phyloP scores from a whole-genome alignment of 2,113 vertebrate species.

The Forbesichthys papilliferus region DNA sequence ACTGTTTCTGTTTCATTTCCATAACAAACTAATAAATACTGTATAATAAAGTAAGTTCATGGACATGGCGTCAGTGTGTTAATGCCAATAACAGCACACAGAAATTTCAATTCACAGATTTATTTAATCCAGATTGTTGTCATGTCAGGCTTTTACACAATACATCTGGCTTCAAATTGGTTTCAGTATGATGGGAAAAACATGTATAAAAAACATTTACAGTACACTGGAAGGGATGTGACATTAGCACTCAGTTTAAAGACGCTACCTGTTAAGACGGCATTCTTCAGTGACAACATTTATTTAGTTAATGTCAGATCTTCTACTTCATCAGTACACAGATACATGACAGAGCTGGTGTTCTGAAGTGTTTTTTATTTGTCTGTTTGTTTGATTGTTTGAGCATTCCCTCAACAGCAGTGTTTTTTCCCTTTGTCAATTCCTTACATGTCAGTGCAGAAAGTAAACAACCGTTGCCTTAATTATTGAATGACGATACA shows the following conservation, averaged over 20 bases:
- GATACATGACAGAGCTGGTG: neutral
- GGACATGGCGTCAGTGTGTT: neutral
- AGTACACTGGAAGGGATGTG: conserved; percentile 17
- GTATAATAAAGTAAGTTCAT: neutral
- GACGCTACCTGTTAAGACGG: neutral
- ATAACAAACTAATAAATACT: neutral
- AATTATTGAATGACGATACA: neutral
- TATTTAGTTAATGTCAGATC: conserved; percentile 17
- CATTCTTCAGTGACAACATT: conserved; percentile 26
- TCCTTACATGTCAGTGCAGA: conserved; percentile 40
- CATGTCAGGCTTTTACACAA: conserved; percentile 43
- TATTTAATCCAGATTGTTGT: conserved; percentile 53
- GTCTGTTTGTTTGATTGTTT: conserved; percentile 31
- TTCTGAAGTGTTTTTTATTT: conserved; percentile 27
- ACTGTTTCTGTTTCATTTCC: too few relatives aligned
- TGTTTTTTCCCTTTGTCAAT: conserved; percentile 13
- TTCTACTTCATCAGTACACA: conserved; percentile 5
- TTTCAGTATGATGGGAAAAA: conserved; percentile 38
- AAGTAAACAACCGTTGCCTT: conserved; percentile 14
- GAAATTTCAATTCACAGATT: conserved; percentile 55
- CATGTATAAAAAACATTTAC: conserved; percentile 32
- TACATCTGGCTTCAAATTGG: conserved; percentile 62
- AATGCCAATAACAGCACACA: conserved; percentile 22
- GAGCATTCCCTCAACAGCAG: conserved; percentile 11
- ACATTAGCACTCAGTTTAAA: conserved; percentile 32